Evolutionary conservation across 2,113 vertebrate genomes (phyloP).

Genomic region (Thryonomys swinderianus): DNA sequence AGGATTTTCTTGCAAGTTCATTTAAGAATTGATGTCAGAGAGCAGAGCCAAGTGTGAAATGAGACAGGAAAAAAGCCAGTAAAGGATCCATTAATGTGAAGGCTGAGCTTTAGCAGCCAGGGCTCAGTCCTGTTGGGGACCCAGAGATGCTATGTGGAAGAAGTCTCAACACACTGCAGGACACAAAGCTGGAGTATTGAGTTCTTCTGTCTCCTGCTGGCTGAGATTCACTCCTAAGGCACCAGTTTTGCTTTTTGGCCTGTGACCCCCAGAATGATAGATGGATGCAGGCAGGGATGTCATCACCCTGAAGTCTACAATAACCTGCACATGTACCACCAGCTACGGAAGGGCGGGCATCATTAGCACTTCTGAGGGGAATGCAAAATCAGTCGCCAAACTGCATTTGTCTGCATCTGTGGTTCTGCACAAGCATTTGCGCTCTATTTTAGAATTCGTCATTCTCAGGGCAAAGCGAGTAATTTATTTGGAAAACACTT

Average conservation of each 20-base stretch:
- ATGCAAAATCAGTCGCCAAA: not conserved
- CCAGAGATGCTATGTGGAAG: not conserved
- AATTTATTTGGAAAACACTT: not conserved
- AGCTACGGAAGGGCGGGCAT: rapidly evolving
- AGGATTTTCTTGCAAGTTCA: not conserved
- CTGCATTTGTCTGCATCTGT: not conserved
- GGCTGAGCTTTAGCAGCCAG: not conserved
- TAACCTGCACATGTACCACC: rapidly evolving
- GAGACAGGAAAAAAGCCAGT: not conserved
- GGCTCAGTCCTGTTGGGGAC: not conserved
- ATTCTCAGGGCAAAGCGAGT: not conserved
- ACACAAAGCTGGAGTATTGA: not conserved
- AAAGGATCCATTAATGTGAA: rapidly evolving
- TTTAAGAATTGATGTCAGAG: not conserved
- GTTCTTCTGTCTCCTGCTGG: too few species aligned
- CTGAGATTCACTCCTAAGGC: too few species aligned
- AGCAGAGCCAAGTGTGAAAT: not conserved
- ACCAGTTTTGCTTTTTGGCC: not conserved
- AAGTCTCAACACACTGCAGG: not conserved
- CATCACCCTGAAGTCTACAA: not conserved
- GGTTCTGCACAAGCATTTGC: not conserved
- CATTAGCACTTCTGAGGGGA: not conserved
- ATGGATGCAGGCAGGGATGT: not conserved
- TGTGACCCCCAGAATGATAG: not conserved
- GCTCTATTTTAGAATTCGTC: not conserved